These are phyloP conservation scores for Etheostoma spectabile DNA, from an alignment of 2,113 vertebrate genomes.

Conservation along the genomic window DNA sequence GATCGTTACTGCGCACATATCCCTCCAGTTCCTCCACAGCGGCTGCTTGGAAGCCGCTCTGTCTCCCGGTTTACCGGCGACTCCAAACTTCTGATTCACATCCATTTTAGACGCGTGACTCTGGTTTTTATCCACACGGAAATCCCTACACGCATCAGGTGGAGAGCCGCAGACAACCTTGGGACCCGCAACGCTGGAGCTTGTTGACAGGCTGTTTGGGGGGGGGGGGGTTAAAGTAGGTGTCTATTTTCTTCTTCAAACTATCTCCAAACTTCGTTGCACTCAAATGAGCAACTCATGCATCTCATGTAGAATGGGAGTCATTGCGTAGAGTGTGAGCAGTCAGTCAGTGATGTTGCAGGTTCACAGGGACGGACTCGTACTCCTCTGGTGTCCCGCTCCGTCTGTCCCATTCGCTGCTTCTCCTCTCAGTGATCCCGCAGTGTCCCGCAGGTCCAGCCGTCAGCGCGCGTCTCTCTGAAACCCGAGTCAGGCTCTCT, in stretches of 20 bases:
- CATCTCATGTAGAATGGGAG: not conserved
- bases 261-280: slow-evolving; percentile 8
- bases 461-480: slow-evolving; percentile 67
- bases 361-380: slow-evolving; percentile 5
- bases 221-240: not conserved
- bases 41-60: slow-evolving; percentile 48
- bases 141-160: slow-evolving; percentile 44
- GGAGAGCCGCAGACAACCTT: slow-evolving; percentile 4
- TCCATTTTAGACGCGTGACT: slow-evolving; percentile 69
- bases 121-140: slow-evolving; percentile 33
- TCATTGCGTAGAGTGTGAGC: slow-evolving; percentile 38
- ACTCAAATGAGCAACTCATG: slow-evolving; percentile 26
- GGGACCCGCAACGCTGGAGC: not conserved
- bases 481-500: slow-evolving; percentile 71
- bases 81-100: slow-evolving; percentile 61
- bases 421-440: slow-evolving; percentile 38
- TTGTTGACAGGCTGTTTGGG: not conserved
- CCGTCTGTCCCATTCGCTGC: slow-evolving; percentile 46
- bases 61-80: slow-evolving; percentile 6
- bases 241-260: slow-evolving; percentile 13
- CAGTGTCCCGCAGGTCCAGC: slow-evolving; percentile 45
- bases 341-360: slow-evolving; percentile 41
- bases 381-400: slow-evolving; percentile 46
- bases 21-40: slow-evolving; percentile 61
- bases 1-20: slow-evolving; percentile 48